phyloP scores from a whole-genome alignment of 30 jellyfish, hydroid and myxozoan species.

The Catostylus mosaicus region DNA sequence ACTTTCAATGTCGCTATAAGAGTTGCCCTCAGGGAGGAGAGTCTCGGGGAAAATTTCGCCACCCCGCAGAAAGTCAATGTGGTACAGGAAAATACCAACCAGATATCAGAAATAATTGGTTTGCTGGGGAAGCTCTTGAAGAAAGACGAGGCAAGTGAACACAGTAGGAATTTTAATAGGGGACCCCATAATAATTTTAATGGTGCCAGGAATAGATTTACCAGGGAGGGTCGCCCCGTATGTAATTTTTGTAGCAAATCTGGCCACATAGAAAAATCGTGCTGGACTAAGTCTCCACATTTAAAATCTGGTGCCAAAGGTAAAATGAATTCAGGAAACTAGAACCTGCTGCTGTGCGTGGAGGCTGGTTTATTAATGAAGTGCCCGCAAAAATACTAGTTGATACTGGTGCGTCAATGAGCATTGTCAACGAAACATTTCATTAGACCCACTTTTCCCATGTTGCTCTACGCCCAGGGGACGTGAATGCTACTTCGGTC shows the following conservation, averaged over 20 bases:
- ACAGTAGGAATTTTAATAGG: neutral
- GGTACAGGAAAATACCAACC: slow-evolving; percentile 13
- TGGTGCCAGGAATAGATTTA: neutral
- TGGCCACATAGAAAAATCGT: slow-evolving; percentile 40
- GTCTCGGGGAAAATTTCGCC: neutral
- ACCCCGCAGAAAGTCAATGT: neutral
- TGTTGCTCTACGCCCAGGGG: slow-evolving; percentile 44
- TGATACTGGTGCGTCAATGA: neutral
- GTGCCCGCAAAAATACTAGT: neutral
- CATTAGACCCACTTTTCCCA: slow-evolving; percentile 32
- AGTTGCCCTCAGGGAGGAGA: slow-evolving; percentile 32
- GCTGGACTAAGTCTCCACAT: slow-evolving; percentile 37
- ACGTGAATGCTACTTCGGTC: neutral
- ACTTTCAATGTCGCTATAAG: slow-evolving; percentile 37
- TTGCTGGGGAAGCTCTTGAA: slow-evolving; percentile 25
- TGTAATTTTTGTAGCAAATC: slow-evolving; percentile 48
- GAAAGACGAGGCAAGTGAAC: neutral
- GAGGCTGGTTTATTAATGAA: slow-evolving; percentile 33
- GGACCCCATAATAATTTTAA: neutral
- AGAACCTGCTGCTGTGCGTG: slow-evolving; percentile 57
- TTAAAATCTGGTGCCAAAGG: neutral
- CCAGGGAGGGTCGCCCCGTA: slow-evolving; percentile 16
- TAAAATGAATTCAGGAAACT: slow-evolving; percentile 48
- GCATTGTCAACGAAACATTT: slow-evolving; percentile 45
- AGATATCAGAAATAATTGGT: slow-evolving; percentile 48